phyloP scores from a whole-genome alignment of 2,888 invertebrate genomes.

The Orthonevra nobilis region DNA sequence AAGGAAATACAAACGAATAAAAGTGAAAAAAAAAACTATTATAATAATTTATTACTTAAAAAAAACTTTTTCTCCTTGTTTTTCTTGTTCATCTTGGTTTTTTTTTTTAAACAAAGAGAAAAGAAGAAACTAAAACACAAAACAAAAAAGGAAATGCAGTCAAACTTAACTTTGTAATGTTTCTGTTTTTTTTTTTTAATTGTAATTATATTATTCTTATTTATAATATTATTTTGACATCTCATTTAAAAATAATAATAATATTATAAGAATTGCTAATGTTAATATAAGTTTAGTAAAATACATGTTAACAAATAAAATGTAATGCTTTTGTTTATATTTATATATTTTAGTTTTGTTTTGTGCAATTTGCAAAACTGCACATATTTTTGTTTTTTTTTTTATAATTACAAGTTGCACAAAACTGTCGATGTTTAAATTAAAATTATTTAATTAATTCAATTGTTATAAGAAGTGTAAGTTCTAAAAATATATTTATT shows the following conservation, averaged over 20 bases:
- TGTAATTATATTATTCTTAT: slow-evolving; percentile 1
- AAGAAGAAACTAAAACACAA: background rate
- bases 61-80: background rate
- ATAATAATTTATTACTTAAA: slow-evolving; percentile 47
- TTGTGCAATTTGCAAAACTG: slow-evolving; percentile 54
- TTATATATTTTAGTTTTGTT: slow-evolving; percentile 30
- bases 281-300: slow-evolving; percentile 25
- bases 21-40: slow-evolving; percentile 18
- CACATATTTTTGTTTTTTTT: slow-evolving; percentile 1
- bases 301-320: slow-evolving; percentile 31
- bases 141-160: slow-evolving; percentile 60
- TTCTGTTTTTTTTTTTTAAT: slow-evolving; percentile 6
- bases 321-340: slow-evolving; percentile 14
- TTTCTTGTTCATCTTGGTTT: slow-evolving; percentile 1
- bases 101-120: background rate
- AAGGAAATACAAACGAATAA: slow-evolving; percentile 19
- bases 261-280: background rate
- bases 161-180: slow-evolving; percentile 66
- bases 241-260: background rate
- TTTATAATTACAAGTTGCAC: slow-evolving; percentile 55
- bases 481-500: slow-evolving; percentile 57
- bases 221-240: background rate
- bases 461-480: slow-evolving; percentile 20
- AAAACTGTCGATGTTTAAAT: slow-evolving; percentile 57
- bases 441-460: slow-evolving; percentile 1